These are phyloP conservation scores for Cecidostiba fungosa DNA, from an alignment of 2,888 invertebrate species.

Conservation along the genomic window DNA sequence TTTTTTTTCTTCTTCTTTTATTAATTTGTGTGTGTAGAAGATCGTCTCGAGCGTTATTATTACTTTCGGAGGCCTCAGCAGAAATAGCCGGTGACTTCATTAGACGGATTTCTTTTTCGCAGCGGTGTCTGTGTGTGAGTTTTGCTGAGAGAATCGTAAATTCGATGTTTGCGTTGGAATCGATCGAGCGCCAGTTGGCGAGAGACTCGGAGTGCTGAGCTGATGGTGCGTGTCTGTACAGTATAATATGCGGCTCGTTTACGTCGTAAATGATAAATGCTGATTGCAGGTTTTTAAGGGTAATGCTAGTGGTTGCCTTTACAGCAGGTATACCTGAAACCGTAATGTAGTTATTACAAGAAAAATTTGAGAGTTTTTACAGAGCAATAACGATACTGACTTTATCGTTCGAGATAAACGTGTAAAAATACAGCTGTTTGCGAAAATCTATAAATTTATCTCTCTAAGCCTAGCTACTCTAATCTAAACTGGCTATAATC, in stretches of 20 bases:
- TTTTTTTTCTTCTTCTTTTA: neutral
- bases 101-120: constrained; percentile 3
- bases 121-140: neutral
- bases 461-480: neutral
- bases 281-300: neutral
- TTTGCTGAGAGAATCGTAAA: constrained; percentile 2
- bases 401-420: neutral
- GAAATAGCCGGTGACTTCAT: constrained; percentile 51
- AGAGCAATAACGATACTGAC: neutral
- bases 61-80: neutral
- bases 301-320: neutral
- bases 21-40: neutral
- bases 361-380: neutral
- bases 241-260: neutral
- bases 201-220: neutral
- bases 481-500: neutral
- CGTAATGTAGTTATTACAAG: neutral
- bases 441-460: neutral
- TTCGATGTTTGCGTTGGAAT: constrained; percentile 30
- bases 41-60: neutral
- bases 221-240: neutral
- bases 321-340: neutral
- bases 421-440: neutral
- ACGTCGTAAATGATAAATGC: neutral
- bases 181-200: constrained; percentile 4